Evolutionary conservation across 1,140 invertebrate genomes (phyloP), one percentile per base, ranked within the genome.

Genomic region (Drosophila funebris): DNA sequence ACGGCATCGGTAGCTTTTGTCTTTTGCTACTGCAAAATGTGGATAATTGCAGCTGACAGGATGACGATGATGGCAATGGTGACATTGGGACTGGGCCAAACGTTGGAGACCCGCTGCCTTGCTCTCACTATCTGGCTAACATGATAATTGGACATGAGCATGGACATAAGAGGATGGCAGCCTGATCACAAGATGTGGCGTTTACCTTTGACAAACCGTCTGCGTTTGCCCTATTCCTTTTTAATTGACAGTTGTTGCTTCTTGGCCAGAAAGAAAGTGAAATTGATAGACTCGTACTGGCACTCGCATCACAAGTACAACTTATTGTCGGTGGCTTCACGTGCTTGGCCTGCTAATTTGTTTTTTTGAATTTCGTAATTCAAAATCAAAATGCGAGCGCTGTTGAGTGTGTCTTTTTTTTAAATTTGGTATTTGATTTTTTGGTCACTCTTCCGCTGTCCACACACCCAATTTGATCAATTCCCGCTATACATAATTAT

Each of bases 141-240:
- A 88, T 88, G 84, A 88, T 88, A 88, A 88, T 88, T 88, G 83
- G 83, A 83, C 83, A 73, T 79, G 63, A 43, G 63, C 58, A 76
- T 78, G 69, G 63, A 73, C 73, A 69, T 76, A 67, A 64, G 58
- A 50, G 64, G 61, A 68, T 63, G 64, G 14, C 43, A 46, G 39
- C 16, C 39, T 29, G 54, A 16, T 29, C 44, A 24, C 8, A 4
- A 20, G 27, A 18, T 18, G 16, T 37, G 46, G 37, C 41, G 27
- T 50, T 72, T 77, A 73, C 69, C 73, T 73, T 74, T 50, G 69
- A 54, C 63, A 73, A 53, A 41, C 33, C 9, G 50, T 46, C 20
- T 52, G 58, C 24, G 43, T 67, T 61, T 69, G 84, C 83, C 82
- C 82, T 83, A 83, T 79, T 74, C 83, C 67, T 58, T 66, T 78